These are phyloP conservation scores for Eumerus sabulonum DNA, from an alignment of 2,888 invertebrate species.

Conservation along the genomic window DNA sequence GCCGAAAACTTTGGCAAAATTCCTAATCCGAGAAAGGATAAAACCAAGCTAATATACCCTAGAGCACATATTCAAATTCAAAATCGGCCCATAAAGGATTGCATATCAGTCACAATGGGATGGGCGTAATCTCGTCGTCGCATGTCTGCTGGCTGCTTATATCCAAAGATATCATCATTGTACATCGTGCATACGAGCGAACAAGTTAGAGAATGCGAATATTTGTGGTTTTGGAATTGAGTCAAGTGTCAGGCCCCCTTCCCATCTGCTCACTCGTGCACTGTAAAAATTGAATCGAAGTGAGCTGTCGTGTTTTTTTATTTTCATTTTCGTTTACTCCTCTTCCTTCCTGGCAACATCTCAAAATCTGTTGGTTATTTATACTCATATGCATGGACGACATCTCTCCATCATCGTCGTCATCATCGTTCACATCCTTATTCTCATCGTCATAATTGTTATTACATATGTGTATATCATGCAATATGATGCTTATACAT, in stretches of 20 bases:
- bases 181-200: too few species aligned
- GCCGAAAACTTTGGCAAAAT: too few species aligned
- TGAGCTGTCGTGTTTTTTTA: conserved; percentile 24
- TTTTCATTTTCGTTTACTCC: conserved; percentile 1
- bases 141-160: conserved; percentile 18
- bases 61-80: conserved; percentile 9
- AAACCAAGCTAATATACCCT: conserved; percentile 36
- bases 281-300: conserved; percentile 49
- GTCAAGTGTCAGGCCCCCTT: conserved; percentile 56
- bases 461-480: too few species aligned
- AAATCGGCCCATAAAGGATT: conserved; percentile 37
- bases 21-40: conserved; percentile 33
- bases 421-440: conserved; percentile 11
- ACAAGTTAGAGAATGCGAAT: too few species aligned
- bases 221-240: conserved; percentile 48
- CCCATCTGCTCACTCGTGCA: conserved; percentile 23
- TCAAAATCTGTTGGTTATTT: conserved; percentile 33
- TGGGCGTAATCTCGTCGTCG: neutral
- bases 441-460: neutral
- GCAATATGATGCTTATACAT: too few species aligned
- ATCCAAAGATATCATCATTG: neutral
- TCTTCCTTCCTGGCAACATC: conserved; percentile 39
- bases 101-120: conserved; percentile 38
- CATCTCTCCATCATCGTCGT: conserved; percentile 42
- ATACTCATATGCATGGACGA: conserved; percentile 42